A percentile compares a stretch with the other conserved stretches of the same genome.
Conservation (phyloP, 2,888 invertebrate species). For the Mythimna vitellina region DNA sequence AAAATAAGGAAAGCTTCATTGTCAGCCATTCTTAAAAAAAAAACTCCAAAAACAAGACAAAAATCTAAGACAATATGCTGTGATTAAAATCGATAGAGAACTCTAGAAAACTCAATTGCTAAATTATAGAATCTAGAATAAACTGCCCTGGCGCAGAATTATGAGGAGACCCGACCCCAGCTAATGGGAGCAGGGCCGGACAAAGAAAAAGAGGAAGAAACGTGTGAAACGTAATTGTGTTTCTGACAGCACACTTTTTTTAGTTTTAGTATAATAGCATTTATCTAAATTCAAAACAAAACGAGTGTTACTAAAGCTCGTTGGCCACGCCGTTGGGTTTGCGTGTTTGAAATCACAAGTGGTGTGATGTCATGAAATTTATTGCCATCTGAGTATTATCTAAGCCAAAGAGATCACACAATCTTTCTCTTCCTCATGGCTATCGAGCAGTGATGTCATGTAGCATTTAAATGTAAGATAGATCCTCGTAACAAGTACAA, state of each 20-base stretch:
- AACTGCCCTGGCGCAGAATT: no score
- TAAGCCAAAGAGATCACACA: conserved; percentile 66
- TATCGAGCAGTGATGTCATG: conserved; percentile 57
- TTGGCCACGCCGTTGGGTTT: conserved; percentile 42
- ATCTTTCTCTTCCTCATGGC: conserved; percentile 70
- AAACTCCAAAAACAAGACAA: no score
- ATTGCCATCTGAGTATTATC: conserved; percentile 63
- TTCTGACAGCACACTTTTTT: background rate
- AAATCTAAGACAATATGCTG: no score
- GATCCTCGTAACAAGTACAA: conserved; percentile 49
- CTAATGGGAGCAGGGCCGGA: no score
- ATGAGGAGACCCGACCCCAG: no score
- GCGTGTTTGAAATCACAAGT: conserved; percentile 62
- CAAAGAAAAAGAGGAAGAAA: background rate
- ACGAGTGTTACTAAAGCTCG: conserved; percentile 45
- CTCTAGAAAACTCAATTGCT: no score
- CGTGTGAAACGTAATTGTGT: background rate
- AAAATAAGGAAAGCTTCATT: no score
- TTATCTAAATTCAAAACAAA: conserved; percentile 32
- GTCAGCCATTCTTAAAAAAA: no score
- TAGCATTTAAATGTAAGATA: conserved; percentile 59
- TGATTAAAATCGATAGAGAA: no score
- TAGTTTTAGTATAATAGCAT: conserved; percentile 1
- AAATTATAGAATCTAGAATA: no score
- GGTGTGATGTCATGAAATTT: conserved; percentile 60